These are phyloP conservation scores for Petrocephalus sullivani DNA, from an alignment of 2,797 vertebrate species.

Conservation along the genomic window DNA sequence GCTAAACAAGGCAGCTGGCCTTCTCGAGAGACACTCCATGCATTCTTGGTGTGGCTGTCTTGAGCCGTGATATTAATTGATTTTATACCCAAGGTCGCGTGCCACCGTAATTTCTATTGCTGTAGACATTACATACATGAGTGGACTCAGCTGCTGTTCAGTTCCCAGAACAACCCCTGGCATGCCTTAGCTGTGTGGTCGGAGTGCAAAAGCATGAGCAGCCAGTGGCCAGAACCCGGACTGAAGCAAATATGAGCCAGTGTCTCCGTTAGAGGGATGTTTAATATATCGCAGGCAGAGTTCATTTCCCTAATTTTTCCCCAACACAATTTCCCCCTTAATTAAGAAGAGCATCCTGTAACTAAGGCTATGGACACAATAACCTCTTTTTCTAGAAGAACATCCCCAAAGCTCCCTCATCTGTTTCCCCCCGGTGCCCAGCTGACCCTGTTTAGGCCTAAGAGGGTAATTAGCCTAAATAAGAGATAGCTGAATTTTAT, in stretches of 20 bases:
- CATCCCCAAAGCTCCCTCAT: background rate
- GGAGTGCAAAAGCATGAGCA: background rate
- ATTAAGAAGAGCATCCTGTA: conserved; percentile 5
- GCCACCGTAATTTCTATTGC: conserved; percentile 46
- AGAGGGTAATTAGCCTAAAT: conserved; percentile 6
- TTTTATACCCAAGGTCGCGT: conserved; percentile 53
- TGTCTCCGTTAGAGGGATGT: background rate
- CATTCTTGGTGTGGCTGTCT: conserved; percentile 61
- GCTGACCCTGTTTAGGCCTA: background rate
- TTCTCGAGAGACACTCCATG: conserved; percentile 56
- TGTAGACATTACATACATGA: conserved; percentile 57
- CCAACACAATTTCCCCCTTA: background rate
- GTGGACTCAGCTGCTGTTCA: conserved; percentile 33
- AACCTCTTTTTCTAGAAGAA: background rate
- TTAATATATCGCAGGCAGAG: background rate
- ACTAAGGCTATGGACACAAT: background rate
- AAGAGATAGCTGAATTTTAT: background rate
- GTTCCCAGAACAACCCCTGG: background rate
- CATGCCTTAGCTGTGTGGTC: background rate
- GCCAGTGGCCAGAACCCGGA: background rate
- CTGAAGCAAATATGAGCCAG: background rate
- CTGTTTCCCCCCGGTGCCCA: background rate
- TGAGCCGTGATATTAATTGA: conserved; percentile 64
- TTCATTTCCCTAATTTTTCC: background rate
- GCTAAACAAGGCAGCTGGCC: conserved; percentile 43